These are phyloP conservation scores for Troides aeacus DNA, from an alignment of 2,888 invertebrate species.

Conservation along the genomic window DNA sequence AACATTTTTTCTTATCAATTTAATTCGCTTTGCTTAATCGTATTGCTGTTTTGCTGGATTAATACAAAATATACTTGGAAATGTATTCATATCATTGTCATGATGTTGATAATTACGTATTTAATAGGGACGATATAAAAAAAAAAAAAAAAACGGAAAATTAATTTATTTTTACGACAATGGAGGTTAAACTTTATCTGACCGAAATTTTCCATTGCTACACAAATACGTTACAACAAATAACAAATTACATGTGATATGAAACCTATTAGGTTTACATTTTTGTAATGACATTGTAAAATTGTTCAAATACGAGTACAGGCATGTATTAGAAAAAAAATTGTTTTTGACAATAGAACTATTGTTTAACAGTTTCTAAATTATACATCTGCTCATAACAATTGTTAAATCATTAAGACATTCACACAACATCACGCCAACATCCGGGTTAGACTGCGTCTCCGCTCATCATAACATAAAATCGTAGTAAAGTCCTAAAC, in stretches of 20 bases:
- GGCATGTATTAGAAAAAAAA: not conserved
- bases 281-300: constrained; percentile 19
- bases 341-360: not conserved
- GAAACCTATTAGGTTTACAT: constrained; percentile 16
- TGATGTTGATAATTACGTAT: constrained; percentile 10
- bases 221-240: constrained; percentile 14
- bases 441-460: too few species aligned
- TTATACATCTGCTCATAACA: not conserved
- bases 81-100: constrained; percentile 6
- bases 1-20: not conserved
- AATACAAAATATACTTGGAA: not conserved
- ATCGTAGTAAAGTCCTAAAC: too few species aligned
- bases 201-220: constrained; percentile 25
- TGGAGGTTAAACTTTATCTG: constrained; percentile 19
- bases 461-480: too few species aligned
- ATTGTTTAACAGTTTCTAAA: too few species aligned
- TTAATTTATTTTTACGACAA: constrained; percentile 15
- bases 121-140: not conserved
- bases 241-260: constrained; percentile 27
- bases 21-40: constrained; percentile 6
- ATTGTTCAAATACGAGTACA: not conserved
- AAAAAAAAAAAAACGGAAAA: constrained; percentile 10
- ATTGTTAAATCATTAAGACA: not conserved
- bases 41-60: not conserved
- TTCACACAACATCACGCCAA: not conserved